Evolutionary conservation across 2,888 invertebrate genomes (phyloP).

Genomic region (Elysia crispata): DNA sequence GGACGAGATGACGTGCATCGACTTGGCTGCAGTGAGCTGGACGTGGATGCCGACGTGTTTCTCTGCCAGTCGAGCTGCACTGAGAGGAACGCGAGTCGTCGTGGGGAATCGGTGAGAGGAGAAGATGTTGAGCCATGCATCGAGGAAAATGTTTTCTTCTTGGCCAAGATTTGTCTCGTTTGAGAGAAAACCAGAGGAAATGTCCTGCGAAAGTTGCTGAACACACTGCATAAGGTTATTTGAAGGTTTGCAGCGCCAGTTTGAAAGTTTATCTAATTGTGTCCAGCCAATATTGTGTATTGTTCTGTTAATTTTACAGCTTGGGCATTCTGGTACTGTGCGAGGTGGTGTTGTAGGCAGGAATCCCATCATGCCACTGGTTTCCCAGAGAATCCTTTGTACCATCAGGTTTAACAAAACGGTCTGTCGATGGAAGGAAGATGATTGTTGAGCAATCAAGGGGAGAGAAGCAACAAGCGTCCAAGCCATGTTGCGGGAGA

Average conservation of each 20-base stretch:
- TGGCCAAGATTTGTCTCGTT: background rate
- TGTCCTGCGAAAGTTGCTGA: background rate
- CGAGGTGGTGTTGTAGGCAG: background rate
- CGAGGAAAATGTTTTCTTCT: background rate
- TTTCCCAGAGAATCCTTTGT: conserved; percentile 26
- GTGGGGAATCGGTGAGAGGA: background rate
- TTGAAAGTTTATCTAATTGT: background rate
- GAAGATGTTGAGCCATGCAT: background rate
- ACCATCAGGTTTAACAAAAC: conserved; percentile 12
- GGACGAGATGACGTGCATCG: background rate
- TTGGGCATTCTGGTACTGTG: background rate
- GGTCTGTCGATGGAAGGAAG: background rate
- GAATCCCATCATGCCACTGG: conserved; percentile 19
- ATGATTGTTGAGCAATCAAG: no score
- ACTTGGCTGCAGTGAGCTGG: conserved; percentile 3
- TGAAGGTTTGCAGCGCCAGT: background rate
- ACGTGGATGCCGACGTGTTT: conserved; percentile 1
- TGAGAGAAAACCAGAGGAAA: no score
- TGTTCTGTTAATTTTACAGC: background rate
- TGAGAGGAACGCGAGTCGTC: background rate
- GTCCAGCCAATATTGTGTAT: background rate
- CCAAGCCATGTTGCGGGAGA: background rate
- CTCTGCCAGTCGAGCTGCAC: background rate
- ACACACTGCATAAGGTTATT: background rate
- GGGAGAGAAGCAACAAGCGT: conserved; percentile 20